Evolutionary conservation across 2,797 vertebrate genomes (phyloP).

Genomic region (Neomorphus geoffroyi): DNA sequence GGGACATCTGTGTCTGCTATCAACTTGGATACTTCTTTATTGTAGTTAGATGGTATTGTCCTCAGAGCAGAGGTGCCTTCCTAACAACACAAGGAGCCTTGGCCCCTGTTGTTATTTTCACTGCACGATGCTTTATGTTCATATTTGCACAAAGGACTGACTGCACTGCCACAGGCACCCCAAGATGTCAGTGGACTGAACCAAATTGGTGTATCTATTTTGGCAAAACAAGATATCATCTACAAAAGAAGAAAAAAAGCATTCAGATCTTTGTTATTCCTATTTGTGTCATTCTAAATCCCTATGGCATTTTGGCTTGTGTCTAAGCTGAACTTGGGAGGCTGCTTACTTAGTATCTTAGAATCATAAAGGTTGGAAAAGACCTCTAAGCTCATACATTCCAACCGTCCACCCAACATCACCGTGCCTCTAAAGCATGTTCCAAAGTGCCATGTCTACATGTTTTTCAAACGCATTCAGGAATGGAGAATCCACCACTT

Average conservation of each 20-base stretch:
- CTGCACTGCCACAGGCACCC: neutral
- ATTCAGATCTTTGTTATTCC: neutral
- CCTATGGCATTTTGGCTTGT: fast-evolving
- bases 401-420: too few relatives aligned
- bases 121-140: fast-evolving
- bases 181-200: neutral
- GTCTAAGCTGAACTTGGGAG: neutral
- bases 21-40: neutral
- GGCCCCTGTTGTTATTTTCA: neutral
- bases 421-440: too few relatives aligned
- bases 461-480: too few relatives aligned
- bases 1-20: fast-evolving
- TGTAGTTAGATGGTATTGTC: fast-evolving
- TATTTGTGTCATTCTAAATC: neutral
- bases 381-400: too few relatives aligned
- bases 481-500: too few relatives aligned
- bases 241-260: neutral
- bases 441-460: too few relatives aligned
- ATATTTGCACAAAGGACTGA: neutral
- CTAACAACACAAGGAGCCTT: neutral
- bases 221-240: neutral
- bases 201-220: neutral
- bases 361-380: too few relatives aligned
- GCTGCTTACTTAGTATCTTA: neutral
- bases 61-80: neutral